Evolutionary conservation across 2,888 invertebrate species (phyloP).

Genomic region (Nephrotoma flavescens): DNA sequence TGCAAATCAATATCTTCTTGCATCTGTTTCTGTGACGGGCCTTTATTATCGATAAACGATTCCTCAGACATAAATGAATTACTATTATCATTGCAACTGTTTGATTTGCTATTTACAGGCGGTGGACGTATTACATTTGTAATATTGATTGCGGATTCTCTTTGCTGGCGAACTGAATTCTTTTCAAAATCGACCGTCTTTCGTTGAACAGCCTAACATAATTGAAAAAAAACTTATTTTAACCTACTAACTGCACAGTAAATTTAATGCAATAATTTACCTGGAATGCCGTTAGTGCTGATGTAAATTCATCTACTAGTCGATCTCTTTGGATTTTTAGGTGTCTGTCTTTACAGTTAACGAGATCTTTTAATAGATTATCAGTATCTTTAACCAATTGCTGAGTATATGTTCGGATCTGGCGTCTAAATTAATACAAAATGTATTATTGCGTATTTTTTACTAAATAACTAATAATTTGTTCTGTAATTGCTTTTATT

Average conservation of each 20-base stretch:
- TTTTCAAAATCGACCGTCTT: slow-evolving; percentile 82
- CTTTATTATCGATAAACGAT: slow-evolving; percentile 37
- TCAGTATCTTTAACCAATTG: slow-evolving; percentile 88
- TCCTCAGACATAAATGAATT: slow-evolving; percentile 39
- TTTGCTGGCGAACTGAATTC: slow-evolving; percentile 67
- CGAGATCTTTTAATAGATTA: slow-evolving; percentile 68
- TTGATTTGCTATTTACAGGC: slow-evolving; percentile 25
- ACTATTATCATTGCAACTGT: slow-evolving; percentile 20
- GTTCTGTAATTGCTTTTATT: neutral
- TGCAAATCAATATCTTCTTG: slow-evolving; percentile 77
- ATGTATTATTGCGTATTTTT: neutral
- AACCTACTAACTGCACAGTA: neutral
- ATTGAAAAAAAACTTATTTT: neutral
- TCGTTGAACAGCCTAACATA: slow-evolving; percentile 56
- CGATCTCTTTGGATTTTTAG: slow-evolving; percentile 78
- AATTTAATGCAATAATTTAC: slow-evolving; percentile 24
- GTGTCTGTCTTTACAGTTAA: slow-evolving; percentile 59
- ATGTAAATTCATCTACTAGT: slow-evolving; percentile 82
- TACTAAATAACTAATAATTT: slow-evolving; percentile 8
- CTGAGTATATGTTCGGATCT: slow-evolving; percentile 90
- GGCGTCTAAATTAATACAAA: slow-evolving; percentile 47
- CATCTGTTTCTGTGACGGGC: slow-evolving; percentile 52
- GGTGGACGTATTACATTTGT: neutral
- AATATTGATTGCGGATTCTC: slow-evolving; percentile 38
- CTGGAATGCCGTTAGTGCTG: slow-evolving; percentile 76